Evolutionary conservation across 2,888 invertebrate genomes (phyloP), one percentile per base, ranked within the genome.

Genomic region (Kuschelorhynchus macadamiae): DNA sequence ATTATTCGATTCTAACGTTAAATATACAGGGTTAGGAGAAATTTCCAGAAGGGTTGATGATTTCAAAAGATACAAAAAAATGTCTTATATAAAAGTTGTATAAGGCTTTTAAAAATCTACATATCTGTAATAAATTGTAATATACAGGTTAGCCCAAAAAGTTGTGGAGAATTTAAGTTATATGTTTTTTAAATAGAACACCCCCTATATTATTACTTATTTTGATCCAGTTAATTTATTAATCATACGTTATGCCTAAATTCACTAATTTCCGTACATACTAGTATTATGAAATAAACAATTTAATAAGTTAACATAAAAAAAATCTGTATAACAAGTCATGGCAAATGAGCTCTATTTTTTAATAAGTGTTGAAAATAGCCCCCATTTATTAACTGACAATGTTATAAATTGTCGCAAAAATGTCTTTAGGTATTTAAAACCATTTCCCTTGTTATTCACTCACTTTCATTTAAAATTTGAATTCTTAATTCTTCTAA

Each of bases 381-480:
- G 25, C 25, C 7, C 25, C 25, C 25, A 25, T 25, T 25, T 25
- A 25, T 7, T 25, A 25, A 25, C 25, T 25, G 25, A 7, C 25
- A 25, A 25, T 21, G 32, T 12, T 49, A 49, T 2, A 49, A 49
- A 49, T 52, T 32, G 2, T 52, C 52, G 52, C 52, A 3, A 52
- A 52, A 52, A 52, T 33, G 33, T 52, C 32, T 32, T 52, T 52
- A 33, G 52, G 52, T 33, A 33, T 33, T 52, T 33, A 52, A 52
- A 33, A 52, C 3, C 3, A 25, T 5, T 5, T 5, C 7, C n/a
- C n/a, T n/a, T n/a, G n/a, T n/a, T n/a, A n/a, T n/a, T n/a, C n/a
- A n/a, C 25, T 25, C 25, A 25, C 25, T 25, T 25, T 25, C 25
- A 25, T 25, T 25, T 25, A 3, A 3, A 25, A 25, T 25, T 5